Base-by-base conservation (phyloP, 2,113 vertebrate genomes). In the Microcebus lehilahytsara region DNA sequence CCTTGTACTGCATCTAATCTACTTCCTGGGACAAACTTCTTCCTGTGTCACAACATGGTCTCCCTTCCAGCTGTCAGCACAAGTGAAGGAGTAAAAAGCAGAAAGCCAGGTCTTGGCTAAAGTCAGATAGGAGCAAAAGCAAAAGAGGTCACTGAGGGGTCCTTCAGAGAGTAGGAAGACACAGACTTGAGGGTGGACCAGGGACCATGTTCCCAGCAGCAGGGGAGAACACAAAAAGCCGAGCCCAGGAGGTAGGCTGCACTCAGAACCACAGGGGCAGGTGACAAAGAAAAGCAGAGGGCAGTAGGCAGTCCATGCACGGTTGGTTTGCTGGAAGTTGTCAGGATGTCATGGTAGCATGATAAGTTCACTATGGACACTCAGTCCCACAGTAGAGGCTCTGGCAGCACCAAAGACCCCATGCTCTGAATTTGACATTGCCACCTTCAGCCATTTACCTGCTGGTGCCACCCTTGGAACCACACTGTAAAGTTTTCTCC, bases 241-340 rank as follows among this genome's bases (percentile, higher is more conserved):
- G 79, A 74, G 37, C 10, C 51, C 60, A 78, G 46, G 22, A 80
- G n/a, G 37, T 27, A 53, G 8, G 40, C 19, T 85, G 9, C 53
- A 6, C 53, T 87, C 85, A 46, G 37, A 79, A 40, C n/a, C 34
- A 30, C 23, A 25, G 67, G 22, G 27, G 11, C 2, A 53, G 62
- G 46, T n/a, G 34, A 83, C 40, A 56, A 56, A 53, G 51, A 60
- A 81, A 66, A 89, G 40, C 34, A 9, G 9, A 46, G n/a, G 13
- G 14, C 16, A 60, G 23, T 5, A 66, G 14, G 34, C 60, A 6
- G 5, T 27, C 13, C 20, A 16, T 6, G 3, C 13, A 1, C 3
- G 1, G 25, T 3, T 64, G 67, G 51, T 75, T 32, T 83, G 17
- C 32, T 71, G 3, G 42, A 72, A 83, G 67, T 49, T 91, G 25